phyloP scores from a whole-genome alignment of 1,140 invertebrate species.

The Zaprionus davidi region DNA sequence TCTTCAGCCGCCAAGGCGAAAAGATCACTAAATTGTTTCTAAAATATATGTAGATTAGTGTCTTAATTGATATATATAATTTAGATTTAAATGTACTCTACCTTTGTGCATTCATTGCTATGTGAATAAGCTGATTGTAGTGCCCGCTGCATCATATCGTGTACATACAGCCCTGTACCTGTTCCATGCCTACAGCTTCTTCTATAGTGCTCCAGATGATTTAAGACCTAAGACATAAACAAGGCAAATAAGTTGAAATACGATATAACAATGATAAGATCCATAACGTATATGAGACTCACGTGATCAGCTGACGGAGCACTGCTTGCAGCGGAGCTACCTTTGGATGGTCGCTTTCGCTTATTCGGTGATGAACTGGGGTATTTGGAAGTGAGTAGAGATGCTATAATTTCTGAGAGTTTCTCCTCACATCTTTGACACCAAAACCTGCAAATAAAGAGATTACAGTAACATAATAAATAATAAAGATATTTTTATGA shows the following conservation, averaged over 20 bases:
- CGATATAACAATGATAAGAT: not conserved
- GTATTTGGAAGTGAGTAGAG: slow-evolving; percentile 91
- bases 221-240: slow-evolving; percentile 89
- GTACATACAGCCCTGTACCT: slow-evolving; percentile 86
- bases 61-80: not conserved
- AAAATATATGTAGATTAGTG: not conserved
- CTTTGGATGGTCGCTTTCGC: slow-evolving; percentile 91
- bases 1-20: slow-evolving; percentile 96
- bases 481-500: not conserved
- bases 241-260: slow-evolving; percentile 20
- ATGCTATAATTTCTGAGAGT: slow-evolving; percentile 92
- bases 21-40: slow-evolving; percentile 95
- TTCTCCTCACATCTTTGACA: slow-evolving; percentile 95
- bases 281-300: slow-evolving; percentile 11
- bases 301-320: slow-evolving; percentile 86
- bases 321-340: slow-evolving; percentile 86
- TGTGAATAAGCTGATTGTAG: slow-evolving; percentile 91
- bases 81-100: slow-evolving; percentile 56
- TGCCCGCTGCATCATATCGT: slow-evolving; percentile 95
- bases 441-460: slow-evolving; percentile 88
- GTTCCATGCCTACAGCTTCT: slow-evolving; percentile 88
- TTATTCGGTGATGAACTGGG: slow-evolving; percentile 94
- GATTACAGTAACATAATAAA: not conserved
- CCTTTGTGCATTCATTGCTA: slow-evolving; percentile 90
- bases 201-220: slow-evolving; percentile 96